phyloP scores from a whole-genome alignment of 1,140 invertebrate species.

The Drosophila sulfurigaster region DNA sequence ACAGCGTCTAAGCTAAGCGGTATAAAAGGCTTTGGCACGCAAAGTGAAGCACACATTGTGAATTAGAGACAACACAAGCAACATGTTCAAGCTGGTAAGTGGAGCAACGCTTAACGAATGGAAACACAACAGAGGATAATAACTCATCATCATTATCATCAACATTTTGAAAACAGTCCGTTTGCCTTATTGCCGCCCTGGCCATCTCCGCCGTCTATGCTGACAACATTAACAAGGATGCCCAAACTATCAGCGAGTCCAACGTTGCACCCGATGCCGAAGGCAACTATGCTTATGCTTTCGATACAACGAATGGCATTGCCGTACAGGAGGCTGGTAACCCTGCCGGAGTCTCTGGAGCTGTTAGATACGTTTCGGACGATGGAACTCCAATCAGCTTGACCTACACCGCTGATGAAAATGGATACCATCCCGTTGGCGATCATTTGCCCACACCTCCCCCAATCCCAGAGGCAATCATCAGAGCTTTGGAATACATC shows the following conservation, averaged over 20 bases:
- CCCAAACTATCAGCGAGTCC: conserved; percentile 32
- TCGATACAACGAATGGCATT: conserved; percentile 66
- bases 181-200: conserved; percentile 68
- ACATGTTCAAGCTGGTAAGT: conserved; percentile 84
- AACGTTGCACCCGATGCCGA: conserved; percentile 63
- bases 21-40: conserved; percentile 56
- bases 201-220: conserved; percentile 66
- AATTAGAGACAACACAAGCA: conserved; percentile 67
- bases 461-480: conserved; percentile 76
- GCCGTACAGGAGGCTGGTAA: conserved; percentile 68
- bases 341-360: conserved; percentile 52
- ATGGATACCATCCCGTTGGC: conserved; percentile 85
- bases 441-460: conserved; percentile 86
- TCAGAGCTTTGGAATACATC: conserved; percentile 85
- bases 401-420: conserved; percentile 85
- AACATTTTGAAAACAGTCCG: conserved; percentile 34
- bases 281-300: conserved; percentile 58
- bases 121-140: not conserved
- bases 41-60: conserved; percentile 74
- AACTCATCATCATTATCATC: not conserved
- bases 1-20: conserved; percentile 6
- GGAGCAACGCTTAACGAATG: conserved; percentile 4
- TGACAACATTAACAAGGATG: conserved; percentile 76
- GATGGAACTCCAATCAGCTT: conserved; percentile 74
- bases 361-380: conserved; percentile 41